Conservation (phyloP, 2,113 vertebrate genomes). For the Cephalopholis sonnerati region DNA sequence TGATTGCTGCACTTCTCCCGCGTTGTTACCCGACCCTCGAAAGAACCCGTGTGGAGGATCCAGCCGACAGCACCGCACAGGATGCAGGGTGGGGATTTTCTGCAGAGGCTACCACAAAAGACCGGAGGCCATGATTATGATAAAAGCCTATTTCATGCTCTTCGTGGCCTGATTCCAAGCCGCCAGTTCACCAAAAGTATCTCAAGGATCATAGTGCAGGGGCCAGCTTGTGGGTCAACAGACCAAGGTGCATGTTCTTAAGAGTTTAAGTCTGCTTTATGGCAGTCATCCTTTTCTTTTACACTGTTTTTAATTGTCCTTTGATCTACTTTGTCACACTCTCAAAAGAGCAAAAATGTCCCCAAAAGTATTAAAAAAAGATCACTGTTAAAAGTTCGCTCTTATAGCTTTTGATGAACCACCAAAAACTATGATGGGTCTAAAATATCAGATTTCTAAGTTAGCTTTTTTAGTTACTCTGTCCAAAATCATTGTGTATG, state of each 20-base stretch:
- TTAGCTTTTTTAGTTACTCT: no score
- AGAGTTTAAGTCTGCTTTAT: constrained; percentile 9
- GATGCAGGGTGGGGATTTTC: constrained; percentile 68
- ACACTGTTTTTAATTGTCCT: neutral
- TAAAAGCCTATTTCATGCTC: constrained; percentile 68
- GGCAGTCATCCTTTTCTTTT: constrained; percentile 4
- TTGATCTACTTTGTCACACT: neutral
- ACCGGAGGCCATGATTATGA: constrained; percentile 59
- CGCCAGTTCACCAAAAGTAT: constrained; percentile 51
- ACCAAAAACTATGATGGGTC: neutral
- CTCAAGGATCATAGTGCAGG: constrained; percentile 39
- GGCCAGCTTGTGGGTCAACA: constrained; percentile 33
- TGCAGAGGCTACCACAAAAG: constrained; percentile 61
- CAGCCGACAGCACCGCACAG: constrained; percentile 42
- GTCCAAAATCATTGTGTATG: no score
- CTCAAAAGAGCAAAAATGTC: neutral
- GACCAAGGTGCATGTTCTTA: constrained; percentile 22
- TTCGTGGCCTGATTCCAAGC: constrained; percentile 46
- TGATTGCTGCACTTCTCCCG: constrained; percentile 52
- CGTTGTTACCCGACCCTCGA: constrained; percentile 49
- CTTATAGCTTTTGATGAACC: neutral
- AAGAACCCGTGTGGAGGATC: constrained; percentile 49
- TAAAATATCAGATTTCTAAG: neutral
- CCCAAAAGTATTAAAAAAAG: neutral
- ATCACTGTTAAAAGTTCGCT: neutral